phyloP scores from a whole-genome alignment of 2,797 vertebrate species.

The Cottoperca gobio region DNA sequence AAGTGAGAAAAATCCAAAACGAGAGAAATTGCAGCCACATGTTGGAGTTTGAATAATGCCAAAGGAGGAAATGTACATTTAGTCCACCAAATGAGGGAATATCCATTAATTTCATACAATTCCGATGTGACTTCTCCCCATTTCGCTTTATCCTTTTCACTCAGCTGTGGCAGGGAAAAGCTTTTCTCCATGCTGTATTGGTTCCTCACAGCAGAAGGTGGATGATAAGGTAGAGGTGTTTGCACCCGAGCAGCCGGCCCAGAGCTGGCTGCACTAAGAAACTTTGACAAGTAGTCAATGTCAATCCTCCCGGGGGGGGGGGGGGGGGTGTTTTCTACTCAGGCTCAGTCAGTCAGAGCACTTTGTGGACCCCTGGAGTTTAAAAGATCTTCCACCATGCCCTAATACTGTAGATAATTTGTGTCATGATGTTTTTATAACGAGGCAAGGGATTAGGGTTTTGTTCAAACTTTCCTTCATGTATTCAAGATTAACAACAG shows the following conservation, averaged over 20 bases:
- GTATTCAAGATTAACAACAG: constrained; percentile 69
- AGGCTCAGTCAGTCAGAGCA: constrained; percentile 70
- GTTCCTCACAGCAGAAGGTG: constrained; percentile 38
- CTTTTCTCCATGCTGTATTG: constrained; percentile 37
- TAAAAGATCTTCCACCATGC: constrained; percentile 61
- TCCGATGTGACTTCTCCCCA: constrained; percentile 22
- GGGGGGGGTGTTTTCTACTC: constrained; percentile 59
- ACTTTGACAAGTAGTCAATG: constrained; percentile 73
- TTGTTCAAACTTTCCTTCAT: constrained; percentile 61
- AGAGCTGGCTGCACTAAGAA: constrained; percentile 71
- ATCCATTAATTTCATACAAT: constrained; percentile 9
- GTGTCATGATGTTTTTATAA: constrained; percentile 81
- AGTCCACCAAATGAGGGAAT: not conserved
- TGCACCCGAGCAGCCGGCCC: constrained; percentile 41
- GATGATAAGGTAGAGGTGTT: constrained; percentile 58
- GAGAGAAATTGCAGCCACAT: constrained; percentile 19
- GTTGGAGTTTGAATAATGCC: constrained; percentile 15
- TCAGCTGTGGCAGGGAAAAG: constrained; percentile 32
- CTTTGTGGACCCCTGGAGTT: constrained; percentile 68
- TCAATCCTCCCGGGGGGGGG: constrained; percentile 58
- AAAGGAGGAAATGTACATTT: not conserved
- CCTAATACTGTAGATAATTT: constrained; percentile 75
- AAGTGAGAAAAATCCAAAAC: constrained; percentile 42
- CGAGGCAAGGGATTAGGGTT: constrained; percentile 70
- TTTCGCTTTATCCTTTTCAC: constrained; percentile 32